Evolutionary conservation across 2,888 invertebrate species (phyloP).

Genomic region (Trachelus stipa): DNA sequence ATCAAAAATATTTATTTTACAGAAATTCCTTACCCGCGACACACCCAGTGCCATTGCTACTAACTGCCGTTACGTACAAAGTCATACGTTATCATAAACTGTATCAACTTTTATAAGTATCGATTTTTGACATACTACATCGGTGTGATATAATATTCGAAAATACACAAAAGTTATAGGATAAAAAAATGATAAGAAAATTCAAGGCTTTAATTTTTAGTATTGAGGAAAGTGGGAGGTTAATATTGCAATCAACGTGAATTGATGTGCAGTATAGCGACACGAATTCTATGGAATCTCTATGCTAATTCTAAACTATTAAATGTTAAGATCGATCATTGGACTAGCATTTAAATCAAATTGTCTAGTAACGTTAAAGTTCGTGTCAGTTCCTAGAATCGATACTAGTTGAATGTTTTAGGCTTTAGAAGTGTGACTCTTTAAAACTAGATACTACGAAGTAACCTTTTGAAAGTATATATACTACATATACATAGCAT

Average conservation of each 20-base stretch:
- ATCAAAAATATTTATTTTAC: neutral
- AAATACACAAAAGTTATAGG: neutral
- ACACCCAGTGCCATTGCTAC: neutral
- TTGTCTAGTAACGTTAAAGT: neutral
- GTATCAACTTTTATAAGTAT: neutral
- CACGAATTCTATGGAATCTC: neutral
- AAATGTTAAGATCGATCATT: neutral
- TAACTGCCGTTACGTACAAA: neutral
- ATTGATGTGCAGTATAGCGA: constrained; percentile 15
- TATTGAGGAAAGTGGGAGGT: neutral
- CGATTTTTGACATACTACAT: neutral
- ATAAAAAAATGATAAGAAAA: neutral
- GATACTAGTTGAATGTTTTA: neutral
- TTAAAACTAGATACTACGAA: neutral
- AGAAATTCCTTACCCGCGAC: neutral
- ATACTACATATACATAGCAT: neutral
- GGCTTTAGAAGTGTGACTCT: neutral
- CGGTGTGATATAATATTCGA: neutral
- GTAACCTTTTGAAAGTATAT: neutral
- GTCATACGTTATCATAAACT: neutral
- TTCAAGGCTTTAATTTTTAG: neutral
- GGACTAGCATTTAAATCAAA: neutral
- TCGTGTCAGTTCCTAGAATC: neutral
- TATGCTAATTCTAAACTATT: neutral
- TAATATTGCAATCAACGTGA: constrained; percentile 20